Percentiles rank a stretch among this genome's conserved stretches.
Evolutionary conservation across 2,113 vertebrate genomes (phyloP).

Genomic region (Rhabdornis inornatus): DNA sequence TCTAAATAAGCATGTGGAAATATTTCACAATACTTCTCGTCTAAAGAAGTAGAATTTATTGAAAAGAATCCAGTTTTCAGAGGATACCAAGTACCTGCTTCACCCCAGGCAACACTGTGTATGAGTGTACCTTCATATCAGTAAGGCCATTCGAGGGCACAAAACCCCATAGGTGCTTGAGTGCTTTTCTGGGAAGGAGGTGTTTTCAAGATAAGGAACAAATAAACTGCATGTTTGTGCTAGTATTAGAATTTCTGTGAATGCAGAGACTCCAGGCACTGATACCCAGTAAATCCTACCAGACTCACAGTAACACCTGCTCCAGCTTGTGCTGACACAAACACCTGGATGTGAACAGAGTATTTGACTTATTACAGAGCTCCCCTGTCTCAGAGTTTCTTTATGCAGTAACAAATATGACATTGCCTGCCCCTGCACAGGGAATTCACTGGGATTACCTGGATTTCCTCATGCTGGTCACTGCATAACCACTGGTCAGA

Average conservation of each 20-base stretch:
- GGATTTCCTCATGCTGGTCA: neutral
- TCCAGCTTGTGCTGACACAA: neutral
- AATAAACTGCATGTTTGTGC: neutral
- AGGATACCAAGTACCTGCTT: neutral
- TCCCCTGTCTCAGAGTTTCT: neutral
- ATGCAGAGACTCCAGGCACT: neutral
- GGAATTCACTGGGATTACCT: neutral
- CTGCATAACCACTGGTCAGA: neutral
- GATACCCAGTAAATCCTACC: neutral
- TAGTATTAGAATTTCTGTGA: neutral
- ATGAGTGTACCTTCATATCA: neutral
- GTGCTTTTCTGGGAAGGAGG: rapidly evolving
- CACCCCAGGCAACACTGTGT: neutral
- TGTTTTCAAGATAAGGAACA: neutral
- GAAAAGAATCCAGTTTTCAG: neutral
- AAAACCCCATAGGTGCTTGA: neutral
- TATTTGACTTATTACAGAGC: neutral
- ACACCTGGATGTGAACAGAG: neutral
- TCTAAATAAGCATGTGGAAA: neutral
- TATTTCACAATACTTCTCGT: neutral
- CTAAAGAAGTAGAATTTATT: neutral
- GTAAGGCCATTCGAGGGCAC: neutral
- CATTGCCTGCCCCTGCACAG: neutral
- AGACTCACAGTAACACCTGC: neutral
- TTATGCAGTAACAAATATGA: neutral